Conservation (phyloP, 2,888 invertebrate species). For the Andrena flavipes region DNA sequence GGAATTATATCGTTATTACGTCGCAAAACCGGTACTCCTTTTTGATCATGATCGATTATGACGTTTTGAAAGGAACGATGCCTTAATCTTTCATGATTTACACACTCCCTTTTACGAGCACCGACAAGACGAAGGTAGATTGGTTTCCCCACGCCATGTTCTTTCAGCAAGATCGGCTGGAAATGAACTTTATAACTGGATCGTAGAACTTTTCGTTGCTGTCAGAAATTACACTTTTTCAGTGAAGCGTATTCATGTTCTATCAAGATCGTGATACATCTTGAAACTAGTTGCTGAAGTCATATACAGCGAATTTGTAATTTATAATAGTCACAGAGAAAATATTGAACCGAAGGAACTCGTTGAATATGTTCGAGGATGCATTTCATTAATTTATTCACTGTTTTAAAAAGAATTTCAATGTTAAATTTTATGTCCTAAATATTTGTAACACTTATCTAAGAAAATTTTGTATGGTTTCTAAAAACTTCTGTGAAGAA, state of each 20-base stretch:
- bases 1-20: background rate
- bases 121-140: slow-evolving; percentile 8
- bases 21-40: background rate
- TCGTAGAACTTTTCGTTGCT: background rate
- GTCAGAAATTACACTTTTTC: slow-evolving; percentile 9
- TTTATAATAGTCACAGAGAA: background rate
- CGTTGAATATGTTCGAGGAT: background rate
- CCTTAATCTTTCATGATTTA: slow-evolving; percentile 37
- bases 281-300: background rate
- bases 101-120: background rate
- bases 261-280: slow-evolving; percentile 16
- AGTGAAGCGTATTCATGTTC: background rate
- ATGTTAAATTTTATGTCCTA: background rate
- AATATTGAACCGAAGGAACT: background rate
- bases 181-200: slow-evolving; percentile 15
- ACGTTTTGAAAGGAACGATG: slow-evolving; percentile 16
- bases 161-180: slow-evolving; percentile 22
- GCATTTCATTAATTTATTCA: background rate
- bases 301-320: background rate
- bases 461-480: background rate
- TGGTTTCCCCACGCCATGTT: slow-evolving; percentile 3
- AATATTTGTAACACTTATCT: background rate
- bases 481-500: too few species aligned
- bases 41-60: slow-evolving; percentile 32
- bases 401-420: background rate